Conservation (phyloP, 2,888 invertebrate species). For the Thymelicus acteon region DNA sequence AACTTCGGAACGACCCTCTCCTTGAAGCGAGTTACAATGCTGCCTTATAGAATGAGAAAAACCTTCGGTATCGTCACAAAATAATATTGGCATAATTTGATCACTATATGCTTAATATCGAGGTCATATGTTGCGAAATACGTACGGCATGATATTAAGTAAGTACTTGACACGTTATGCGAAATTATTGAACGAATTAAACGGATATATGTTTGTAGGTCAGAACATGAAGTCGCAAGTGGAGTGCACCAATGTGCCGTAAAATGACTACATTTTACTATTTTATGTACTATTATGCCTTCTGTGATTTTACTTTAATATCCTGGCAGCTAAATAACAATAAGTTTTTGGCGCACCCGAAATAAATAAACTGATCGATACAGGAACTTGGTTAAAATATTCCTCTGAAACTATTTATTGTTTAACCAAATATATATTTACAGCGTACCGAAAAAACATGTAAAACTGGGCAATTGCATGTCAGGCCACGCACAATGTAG, state of each 20-base stretch:
- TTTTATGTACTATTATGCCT: too few relatives aligned
- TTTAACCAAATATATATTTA: too few relatives aligned
- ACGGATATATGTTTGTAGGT: conserved; percentile 40
- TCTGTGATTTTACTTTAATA: background rate
- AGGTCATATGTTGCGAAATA: conserved; percentile 44
- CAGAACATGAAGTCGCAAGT: conserved; percentile 19
- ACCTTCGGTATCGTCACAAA: conserved; percentile 26
- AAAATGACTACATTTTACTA: background rate
- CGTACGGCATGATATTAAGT: conserved; percentile 24
- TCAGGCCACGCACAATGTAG: too few relatives aligned
- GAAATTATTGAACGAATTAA: conserved; percentile 35
- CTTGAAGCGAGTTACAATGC: conserved; percentile 13
- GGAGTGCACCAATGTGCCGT: background rate
- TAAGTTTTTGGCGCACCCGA: conserved; percentile 5
- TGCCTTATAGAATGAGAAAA: conserved; percentile 10
- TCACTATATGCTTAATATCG: conserved; percentile 37
- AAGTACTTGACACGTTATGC: conserved; percentile 29
- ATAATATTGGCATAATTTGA: conserved; percentile 35
- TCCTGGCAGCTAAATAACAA: conserved; percentile 5
- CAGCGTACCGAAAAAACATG: too few relatives aligned
- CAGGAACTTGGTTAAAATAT: background rate
- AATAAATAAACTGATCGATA: background rate
- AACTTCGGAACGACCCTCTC: background rate
- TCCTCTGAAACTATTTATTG: too few relatives aligned
- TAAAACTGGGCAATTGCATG: too few relatives aligned